Percentiles rank a stretch among this genome's conserved stretches.
Conservation (phyloP, 1,140 invertebrate species). For the Drosophila subobscura region DNA sequence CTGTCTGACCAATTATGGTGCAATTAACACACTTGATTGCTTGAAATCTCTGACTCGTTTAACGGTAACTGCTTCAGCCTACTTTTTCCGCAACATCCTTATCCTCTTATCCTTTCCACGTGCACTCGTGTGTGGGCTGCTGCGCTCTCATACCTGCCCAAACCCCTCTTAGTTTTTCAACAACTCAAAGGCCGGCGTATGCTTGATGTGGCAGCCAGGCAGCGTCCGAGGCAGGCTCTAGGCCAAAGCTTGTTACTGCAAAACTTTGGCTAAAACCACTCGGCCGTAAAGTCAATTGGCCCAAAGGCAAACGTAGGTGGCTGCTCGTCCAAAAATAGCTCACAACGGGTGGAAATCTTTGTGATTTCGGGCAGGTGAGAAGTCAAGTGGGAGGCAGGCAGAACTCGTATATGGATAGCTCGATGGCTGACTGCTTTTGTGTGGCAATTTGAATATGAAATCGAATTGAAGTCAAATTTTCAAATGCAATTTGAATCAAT, state of each 20-base stretch:
- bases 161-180: constrained; percentile 29
- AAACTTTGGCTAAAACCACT: constrained; percentile 54
- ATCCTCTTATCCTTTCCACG: constrained; percentile 13
- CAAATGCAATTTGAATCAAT: constrained; percentile 45
- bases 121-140: constrained; percentile 17
- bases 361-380: too few species aligned
- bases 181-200: constrained; percentile 59
- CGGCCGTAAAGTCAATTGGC: constrained; percentile 59
- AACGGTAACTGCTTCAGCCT: constrained; percentile 32
- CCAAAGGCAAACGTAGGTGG: constrained; percentile 17
- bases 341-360: background rate
- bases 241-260: constrained; percentile 40
- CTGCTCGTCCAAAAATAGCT: constrained; percentile 42
- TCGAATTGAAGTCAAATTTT: constrained; percentile 25
- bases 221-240: constrained; percentile 1
- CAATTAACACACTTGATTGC: constrained; percentile 80
- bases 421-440: background rate
- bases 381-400: too few species aligned
- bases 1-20: constrained; percentile 78
- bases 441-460: constrained; percentile 27
- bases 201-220: constrained; percentile 31
- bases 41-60: constrained; percentile 57
- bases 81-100: constrained; percentile 6
- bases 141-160: too few species aligned
- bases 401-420: background rate